A percentile compares a stretch with the other conserved stretches of the same genome.
Evolutionary conservation across 2,888 invertebrate species (phyloP).

Genomic region (Ornithoptera alexandrae): DNA sequence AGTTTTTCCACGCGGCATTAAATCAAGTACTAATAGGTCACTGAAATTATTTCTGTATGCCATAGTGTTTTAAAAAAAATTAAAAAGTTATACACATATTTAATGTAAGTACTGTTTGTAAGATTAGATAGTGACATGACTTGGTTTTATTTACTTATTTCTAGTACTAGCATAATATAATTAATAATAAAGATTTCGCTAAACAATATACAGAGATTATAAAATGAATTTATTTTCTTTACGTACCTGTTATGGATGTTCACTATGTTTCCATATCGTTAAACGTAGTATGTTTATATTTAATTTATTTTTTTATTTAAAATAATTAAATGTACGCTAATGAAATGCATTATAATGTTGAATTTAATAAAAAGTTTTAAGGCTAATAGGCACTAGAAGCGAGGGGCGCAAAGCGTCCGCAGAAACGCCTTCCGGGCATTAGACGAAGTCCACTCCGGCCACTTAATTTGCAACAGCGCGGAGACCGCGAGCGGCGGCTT

Average conservation of each 20-base stretch:
- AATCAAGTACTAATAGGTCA: too few relatives aligned
- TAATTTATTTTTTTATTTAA: background rate
- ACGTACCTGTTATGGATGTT: background rate
- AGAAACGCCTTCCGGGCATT: constrained; percentile 55
- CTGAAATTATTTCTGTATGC: too few relatives aligned
- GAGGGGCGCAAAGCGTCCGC: constrained; percentile 38
- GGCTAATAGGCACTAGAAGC: constrained; percentile 24
- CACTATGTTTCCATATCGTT: too few relatives aligned
- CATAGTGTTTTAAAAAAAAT: too few relatives aligned
- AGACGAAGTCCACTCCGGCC: constrained; percentile 62
- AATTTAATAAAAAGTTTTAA: constrained; percentile 22
- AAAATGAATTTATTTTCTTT: background rate
- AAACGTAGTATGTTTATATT: background rate
- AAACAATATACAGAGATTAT: background rate
- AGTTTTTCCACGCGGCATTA: too few relatives aligned
- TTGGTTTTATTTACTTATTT: background rate
- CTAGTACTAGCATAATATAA: background rate
- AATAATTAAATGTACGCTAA: background rate
- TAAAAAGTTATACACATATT: too few relatives aligned
- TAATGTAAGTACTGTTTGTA: too few relatives aligned
- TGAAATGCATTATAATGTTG: background rate
- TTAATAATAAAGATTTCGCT: background rate
- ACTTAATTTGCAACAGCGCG: constrained; percentile 67
- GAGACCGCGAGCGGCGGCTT: constrained; percentile 34
- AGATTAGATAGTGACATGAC: too few relatives aligned